Evolutionary conservation across 2,888 invertebrate genomes (phyloP).

Genomic region (Caenorhabditis uteleia): DNA sequence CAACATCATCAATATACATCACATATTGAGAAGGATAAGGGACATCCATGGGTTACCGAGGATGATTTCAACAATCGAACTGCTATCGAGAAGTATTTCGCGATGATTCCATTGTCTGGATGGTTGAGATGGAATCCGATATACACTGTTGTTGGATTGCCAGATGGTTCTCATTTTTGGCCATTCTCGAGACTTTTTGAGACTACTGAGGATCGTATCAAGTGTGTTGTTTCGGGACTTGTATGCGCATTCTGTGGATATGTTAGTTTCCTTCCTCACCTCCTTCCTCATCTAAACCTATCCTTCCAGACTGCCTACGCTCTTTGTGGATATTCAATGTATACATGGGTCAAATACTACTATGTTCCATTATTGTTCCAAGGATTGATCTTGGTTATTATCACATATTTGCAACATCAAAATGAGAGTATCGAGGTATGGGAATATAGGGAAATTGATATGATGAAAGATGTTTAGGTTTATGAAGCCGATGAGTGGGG

Average conservation of each 20-base stretch:
- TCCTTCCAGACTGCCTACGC: constrained; percentile 41
- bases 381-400: constrained; percentile 59
- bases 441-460: neutral
- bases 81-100: constrained; percentile 51
- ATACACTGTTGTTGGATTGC: constrained; percentile 66
- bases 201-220: constrained; percentile 59
- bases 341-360: constrained; percentile 60
- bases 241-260: constrained; percentile 54
- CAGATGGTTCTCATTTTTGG: constrained; percentile 68
- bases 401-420: constrained; percentile 64
- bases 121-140: constrained; percentile 67
- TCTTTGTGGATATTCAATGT: constrained; percentile 47
- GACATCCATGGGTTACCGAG: constrained; percentile 63
- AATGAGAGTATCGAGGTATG: constrained; percentile 58
- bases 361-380: constrained; percentile 61
- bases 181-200: constrained; percentile 62
- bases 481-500: constrained; percentile 61
- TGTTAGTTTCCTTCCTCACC: constrained; percentile 33
- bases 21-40: constrained; percentile 60
- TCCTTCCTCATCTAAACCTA: neutral
- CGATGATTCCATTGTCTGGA: constrained; percentile 62
- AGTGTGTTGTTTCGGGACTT: constrained; percentile 59
- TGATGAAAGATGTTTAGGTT: constrained; percentile 19
- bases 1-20: constrained; percentile 63
- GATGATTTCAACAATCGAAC: constrained; percentile 46